Conservation (phyloP, 53 echinoderm and acorn worm genomes). For the Holothuria scabra region DNA sequence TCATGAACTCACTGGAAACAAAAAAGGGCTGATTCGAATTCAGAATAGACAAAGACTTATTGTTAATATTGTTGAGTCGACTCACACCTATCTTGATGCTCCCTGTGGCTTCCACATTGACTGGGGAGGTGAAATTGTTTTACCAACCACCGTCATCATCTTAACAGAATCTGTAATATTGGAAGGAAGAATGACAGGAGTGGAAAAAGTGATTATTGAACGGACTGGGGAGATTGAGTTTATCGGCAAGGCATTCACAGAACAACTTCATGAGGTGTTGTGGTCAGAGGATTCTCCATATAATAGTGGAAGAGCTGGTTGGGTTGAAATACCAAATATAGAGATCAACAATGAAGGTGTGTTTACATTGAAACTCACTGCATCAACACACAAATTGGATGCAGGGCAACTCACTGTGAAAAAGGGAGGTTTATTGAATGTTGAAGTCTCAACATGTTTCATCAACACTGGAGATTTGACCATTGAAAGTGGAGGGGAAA, state of each 20-base stretch:
- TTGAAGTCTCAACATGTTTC: constrained; percentile 57
- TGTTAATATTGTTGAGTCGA: constrained; percentile 87
- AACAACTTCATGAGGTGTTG: constrained; percentile 29
- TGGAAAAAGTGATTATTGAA: constrained; percentile 81
- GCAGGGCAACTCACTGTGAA: constrained; percentile 62
- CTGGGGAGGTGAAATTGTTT: constrained; percentile 80
- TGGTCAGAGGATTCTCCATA: constrained; percentile 76
- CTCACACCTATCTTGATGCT: constrained; percentile 90
- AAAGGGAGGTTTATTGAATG: constrained; percentile 69
- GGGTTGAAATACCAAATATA: constrained; percentile 56
- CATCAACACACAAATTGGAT: constrained; percentile 64
- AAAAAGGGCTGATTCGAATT: constrained; percentile 75
- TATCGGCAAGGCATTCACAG: constrained; percentile 74
- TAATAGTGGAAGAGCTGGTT: constrained; percentile 57
- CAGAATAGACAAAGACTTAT: constrained; percentile 77
- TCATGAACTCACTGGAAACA: constrained; percentile 88
- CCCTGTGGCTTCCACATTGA: constrained; percentile 92
- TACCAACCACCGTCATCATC: constrained; percentile 81
- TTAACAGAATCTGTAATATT: constrained; percentile 71
- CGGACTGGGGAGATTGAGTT: constrained; percentile 73
- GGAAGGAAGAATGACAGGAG: constrained; percentile 84
- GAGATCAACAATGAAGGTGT: constrained; percentile 69
- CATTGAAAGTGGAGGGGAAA: constrained; percentile 64
- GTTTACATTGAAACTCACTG: constrained; percentile 57
- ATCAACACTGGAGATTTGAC: constrained; percentile 63